Evolutionary conservation across 2,888 invertebrate species (phyloP), one percentile per base, ranked within the genome.

Genomic region (Phasia obesa): DNA sequence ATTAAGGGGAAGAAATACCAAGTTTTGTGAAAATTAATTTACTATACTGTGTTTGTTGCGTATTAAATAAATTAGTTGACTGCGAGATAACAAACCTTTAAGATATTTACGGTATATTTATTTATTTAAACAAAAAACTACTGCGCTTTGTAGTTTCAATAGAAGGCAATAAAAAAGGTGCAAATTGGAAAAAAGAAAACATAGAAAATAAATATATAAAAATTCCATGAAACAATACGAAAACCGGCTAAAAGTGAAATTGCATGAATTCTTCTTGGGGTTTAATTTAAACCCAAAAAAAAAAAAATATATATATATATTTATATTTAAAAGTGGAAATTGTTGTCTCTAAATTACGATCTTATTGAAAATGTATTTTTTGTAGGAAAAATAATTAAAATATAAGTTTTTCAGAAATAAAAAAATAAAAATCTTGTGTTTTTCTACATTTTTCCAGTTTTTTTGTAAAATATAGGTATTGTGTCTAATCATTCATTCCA

Each of bases 51-150:
- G 51, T 79, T 69, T 59, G 80, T 81, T 85, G 87, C 86, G 85
- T 86, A 85, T 85, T 79, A 86, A 89, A 87, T 79, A 86, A 89
- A 88, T 89, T 89, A 89, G 89, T 89, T 88, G 87, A 87, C 89
- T 88, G 87, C 89, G 89, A 90, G 89, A 89, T 90, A 90, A 89
- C 90, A 87, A 87, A 86, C 87, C 85, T 71, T 69, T 80, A 85
- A 89, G 88, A 86, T 87, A 83, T 79, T 73, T 75, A 67, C 83
- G 83, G 79, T 76, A 76, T 62, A 67, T 70, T 70, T 38, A 49
- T 31, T 62, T 60, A 13, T 21, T 65, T 23, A 27, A 70, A 62
- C 57, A 53, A 42, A 31, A 21, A 75, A 73, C 25, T 35, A 11
- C 11, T 55, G 75, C 38, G 62, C 67, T 78, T 77, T 69, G 19